Evolutionary conservation across 2,113 vertebrate genomes (phyloP).

Genomic region (Probosciger aterrimus): DNA sequence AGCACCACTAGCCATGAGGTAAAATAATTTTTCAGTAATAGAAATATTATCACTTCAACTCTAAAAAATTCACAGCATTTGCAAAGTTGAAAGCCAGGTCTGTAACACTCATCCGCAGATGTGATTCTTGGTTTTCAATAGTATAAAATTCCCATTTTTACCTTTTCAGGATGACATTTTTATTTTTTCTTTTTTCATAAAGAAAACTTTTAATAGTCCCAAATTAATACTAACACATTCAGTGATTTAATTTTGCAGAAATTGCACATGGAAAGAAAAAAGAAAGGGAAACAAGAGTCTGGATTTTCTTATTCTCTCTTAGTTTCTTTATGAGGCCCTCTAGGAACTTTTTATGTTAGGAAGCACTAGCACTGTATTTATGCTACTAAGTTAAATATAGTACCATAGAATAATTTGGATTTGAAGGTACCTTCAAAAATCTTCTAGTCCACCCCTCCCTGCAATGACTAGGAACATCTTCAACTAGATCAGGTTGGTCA

Average conservation of each 20-base stretch:
- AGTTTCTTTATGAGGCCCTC: neutral
- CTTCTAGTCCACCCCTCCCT: neutral
- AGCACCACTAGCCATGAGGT: neutral
- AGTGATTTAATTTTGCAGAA: neutral
- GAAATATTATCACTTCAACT: neutral
- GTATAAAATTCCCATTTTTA: neutral
- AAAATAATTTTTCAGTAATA: neutral
- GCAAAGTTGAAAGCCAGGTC: neutral
- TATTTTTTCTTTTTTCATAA: neutral
- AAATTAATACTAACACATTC: neutral
- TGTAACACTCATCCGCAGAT: neutral
- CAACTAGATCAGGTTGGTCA: neutral
- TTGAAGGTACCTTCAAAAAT: neutral
- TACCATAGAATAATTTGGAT: neutral
- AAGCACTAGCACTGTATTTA: neutral
- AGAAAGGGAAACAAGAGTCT: neutral
- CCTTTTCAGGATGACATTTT: neutral
- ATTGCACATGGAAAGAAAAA: neutral
- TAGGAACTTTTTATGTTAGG: neutral
- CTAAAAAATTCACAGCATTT: neutral
- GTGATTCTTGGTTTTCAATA: neutral
- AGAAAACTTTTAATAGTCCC: neutral
- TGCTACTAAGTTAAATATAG: neutral
- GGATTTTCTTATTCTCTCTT: neutral
- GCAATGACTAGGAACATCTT: neutral